Conservation (phyloP, 2,113 vertebrate species). For the Sapayoa aenigma region DNA sequence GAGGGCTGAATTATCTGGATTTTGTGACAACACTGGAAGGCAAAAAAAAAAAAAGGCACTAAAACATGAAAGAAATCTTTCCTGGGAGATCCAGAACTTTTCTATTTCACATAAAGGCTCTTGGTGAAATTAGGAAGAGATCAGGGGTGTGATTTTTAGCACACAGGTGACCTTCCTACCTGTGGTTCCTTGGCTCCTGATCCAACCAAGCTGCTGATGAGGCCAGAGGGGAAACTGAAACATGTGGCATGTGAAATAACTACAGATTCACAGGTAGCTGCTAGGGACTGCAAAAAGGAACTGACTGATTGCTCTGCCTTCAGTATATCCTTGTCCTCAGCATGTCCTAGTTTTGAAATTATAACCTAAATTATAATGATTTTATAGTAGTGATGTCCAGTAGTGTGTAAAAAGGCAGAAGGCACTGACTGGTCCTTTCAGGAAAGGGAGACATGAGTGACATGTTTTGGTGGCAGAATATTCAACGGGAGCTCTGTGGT, state of each 20-base stretch:
- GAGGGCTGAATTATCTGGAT: slow-evolving; percentile 50
- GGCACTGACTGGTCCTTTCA: not conserved
- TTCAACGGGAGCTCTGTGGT: not conserved
- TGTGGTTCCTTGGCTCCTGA: not conserved
- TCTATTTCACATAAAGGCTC: not conserved
- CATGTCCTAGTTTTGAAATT: not conserved
- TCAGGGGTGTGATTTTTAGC: not conserved
- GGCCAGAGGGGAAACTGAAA: not conserved
- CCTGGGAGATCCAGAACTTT: not conserved
- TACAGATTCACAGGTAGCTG: not conserved
- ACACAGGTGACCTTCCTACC: not conserved
- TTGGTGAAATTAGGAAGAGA: not conserved
- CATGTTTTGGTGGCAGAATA: not conserved
- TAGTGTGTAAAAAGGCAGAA: not conserved
- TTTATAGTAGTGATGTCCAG: not conserved
- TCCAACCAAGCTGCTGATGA: not conserved
- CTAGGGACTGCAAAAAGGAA: not conserved
- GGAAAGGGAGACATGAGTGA: not conserved
- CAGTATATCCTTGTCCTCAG: not conserved
- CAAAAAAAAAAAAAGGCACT: not conserved
- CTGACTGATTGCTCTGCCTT: not conserved
- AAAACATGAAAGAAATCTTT: not conserved
- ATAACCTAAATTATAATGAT: not conserved
- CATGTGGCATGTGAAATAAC: not conserved
- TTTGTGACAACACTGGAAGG: slow-evolving; percentile 63